Base-by-base conservation (phyloP, 2,888 invertebrate genomes). In the Pachydiplax longipennis region DNA sequence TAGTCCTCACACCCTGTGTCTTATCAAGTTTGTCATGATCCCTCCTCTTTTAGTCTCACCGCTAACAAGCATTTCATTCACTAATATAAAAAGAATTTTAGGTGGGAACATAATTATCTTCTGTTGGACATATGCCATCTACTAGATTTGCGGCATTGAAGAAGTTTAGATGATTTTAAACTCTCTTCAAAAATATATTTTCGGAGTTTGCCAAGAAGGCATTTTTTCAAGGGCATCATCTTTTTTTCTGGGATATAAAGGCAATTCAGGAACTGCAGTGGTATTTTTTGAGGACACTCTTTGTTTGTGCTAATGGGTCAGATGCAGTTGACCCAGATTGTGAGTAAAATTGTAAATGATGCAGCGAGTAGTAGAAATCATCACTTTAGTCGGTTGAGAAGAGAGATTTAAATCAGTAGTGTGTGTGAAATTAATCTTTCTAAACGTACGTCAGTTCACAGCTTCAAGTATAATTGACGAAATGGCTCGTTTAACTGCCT, bases 221-320 rank as follows among this genome's bases (percentile, higher is more conserved):
- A 73, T 31, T 73, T 73, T 73, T 73, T 73, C 73, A 73, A 73
- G 73, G 73, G 31, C 73, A 31, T 73, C 31, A 12, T 73, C 0
- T 73, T 73, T 73, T 73, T 73, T 73, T 73, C 73, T 25, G 25
- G 73, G 25, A 73, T 73, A 73, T 73, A 73, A 73, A 73, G 73
- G 73, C 73, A 73, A 73, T 73, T 73, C 25, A 73, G 73, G 31
- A 73, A 73, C 73, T 73, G 73, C 73, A 73, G 73, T 73, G 31
- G 73, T 73, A 73, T 73, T 73, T 53, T 53, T 73, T 73, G 73
- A 73, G 73, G 73, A 73, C 73, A 31, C 73, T 31, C 73, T 73
- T 73, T 73, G 73, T 73, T 73, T 73, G 73, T 73, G 73, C 73
- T 73, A 73, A 73, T 73, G 73, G 73, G 73, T 73, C 73, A 73